Percentiles rank a stretch among this genome's conserved stretches.
These are phyloP conservation scores for Blastomussa wellsi DNA, from an alignment of 92 coral and sea anemone genomes.

Conservation along the genomic window DNA sequence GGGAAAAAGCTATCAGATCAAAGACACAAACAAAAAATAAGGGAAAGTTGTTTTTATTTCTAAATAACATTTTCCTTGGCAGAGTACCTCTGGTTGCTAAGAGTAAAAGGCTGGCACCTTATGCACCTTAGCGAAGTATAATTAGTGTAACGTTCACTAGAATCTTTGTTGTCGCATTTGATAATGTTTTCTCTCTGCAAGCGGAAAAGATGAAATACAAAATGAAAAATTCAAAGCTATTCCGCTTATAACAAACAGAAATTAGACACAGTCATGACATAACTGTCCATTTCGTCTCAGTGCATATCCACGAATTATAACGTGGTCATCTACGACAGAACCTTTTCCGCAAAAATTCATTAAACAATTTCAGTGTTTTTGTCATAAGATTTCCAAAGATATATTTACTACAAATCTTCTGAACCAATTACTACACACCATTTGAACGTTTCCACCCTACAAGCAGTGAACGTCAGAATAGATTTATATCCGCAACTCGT, in stretches of 20 bases:
- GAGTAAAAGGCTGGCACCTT: not conserved
- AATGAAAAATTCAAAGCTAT: not conserved
- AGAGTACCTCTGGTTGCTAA: not conserved
- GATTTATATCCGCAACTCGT: not conserved
- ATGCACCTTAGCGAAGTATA: not conserved
- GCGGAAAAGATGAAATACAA: not conserved
- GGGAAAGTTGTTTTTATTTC: not conserved
- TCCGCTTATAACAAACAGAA: not conserved
- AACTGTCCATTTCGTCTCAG: not conserved
- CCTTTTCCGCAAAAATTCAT: not conserved
- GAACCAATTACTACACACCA: not conserved
- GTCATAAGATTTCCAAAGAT: not conserved
- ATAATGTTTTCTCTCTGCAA: not conserved
- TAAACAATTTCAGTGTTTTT: not conserved
- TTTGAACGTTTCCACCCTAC: not conserved
- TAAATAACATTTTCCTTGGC: slow-evolving; percentile 2
- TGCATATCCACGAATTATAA: not conserved
- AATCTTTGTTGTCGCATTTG: not conserved
- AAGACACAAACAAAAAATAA: not conserved
- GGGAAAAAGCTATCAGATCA: not conserved
- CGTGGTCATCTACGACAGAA: not conserved
- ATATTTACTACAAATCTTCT: not conserved
- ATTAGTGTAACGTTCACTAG: not conserved
- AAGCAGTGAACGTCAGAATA: not conserved
- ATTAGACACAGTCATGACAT: not conserved